phyloP scores from a whole-genome alignment of 2,113 vertebrate species.

The Phylloscopus trochiloides region DNA sequence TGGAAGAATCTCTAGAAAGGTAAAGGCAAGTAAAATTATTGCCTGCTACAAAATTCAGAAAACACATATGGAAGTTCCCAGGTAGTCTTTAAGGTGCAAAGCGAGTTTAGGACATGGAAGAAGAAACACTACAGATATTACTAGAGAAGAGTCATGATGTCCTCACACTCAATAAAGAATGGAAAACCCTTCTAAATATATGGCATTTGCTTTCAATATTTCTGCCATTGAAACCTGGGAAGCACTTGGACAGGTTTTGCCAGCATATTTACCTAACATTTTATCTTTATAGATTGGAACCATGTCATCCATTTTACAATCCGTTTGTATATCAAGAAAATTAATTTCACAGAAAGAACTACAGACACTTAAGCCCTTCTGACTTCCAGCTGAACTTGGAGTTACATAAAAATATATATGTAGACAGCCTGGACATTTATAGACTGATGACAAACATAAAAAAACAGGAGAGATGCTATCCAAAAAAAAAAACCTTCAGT shows the following conservation, averaged over 20 bases:
- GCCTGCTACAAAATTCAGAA: slow-evolving; percentile 1
- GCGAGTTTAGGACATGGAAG: background rate
- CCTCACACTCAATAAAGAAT: background rate
- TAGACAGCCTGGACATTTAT: background rate
- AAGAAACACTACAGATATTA: background rate
- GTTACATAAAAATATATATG: background rate
- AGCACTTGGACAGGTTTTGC: background rate
- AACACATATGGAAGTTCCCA: background rate
- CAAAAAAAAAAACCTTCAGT: background rate
- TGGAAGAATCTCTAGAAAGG: slow-evolving; percentile 37
- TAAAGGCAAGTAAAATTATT: background rate
- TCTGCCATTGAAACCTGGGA: background rate
- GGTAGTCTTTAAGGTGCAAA: background rate
- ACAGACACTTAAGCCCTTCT: background rate
- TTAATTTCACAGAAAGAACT: background rate
- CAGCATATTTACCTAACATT: background rate
- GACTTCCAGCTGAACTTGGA: background rate
- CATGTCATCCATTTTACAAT: background rate
- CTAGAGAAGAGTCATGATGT: background rate
- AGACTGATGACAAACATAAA: background rate
- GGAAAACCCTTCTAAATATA: background rate
- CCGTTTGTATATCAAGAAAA: background rate
- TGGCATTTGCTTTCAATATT: background rate
- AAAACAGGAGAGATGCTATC: background rate
- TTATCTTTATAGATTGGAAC: background rate